A percentile compares a stretch with the other conserved stretches of the same genome.
Evolutionary conservation across 2,113 vertebrate genomes (phyloP).

Genomic region (Prunella fulvescens): DNA sequence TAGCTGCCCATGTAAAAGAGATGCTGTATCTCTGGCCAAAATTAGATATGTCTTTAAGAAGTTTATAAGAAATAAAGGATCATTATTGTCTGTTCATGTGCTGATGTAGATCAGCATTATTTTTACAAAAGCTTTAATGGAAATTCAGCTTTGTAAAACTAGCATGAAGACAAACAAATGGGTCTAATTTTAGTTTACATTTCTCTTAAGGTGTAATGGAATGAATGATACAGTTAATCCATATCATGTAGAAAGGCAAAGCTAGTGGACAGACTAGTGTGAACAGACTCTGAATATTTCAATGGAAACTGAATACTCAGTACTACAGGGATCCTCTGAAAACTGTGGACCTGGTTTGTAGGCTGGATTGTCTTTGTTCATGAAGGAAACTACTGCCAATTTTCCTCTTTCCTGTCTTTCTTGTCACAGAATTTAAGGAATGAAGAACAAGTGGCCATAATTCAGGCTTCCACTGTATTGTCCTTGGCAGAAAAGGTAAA

Average conservation of each 20-base stretch:
- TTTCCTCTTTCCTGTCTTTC: neutral
- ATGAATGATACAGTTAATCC: neutral
- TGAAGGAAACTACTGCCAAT: neutral
- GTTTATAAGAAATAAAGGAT: neutral
- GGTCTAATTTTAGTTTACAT: neutral
- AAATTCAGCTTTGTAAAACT: neutral
- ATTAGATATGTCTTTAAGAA: neutral
- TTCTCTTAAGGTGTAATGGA: neutral
- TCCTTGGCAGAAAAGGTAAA: conserved; percentile 97
- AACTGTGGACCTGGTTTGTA: neutral
- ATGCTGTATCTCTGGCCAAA: neutral
- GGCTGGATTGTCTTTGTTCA: neutral
- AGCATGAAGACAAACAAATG: neutral
- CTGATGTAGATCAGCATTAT: neutral
- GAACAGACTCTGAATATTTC: neutral
- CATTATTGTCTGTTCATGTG: neutral
- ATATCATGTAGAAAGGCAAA: neutral
- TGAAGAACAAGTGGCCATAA: conserved; percentile 98
- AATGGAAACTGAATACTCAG: neutral
- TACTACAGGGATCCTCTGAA: neutral
- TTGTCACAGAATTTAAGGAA: conserved; percentile 91
- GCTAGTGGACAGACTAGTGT: neutral
- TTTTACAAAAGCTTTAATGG: neutral
- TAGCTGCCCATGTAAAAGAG: neutral
- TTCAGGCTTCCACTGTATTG: conserved; percentile 96